Base-by-base conservation (phyloP, 2,888 invertebrate genomes). In the Ditula angustiorana region DNA sequence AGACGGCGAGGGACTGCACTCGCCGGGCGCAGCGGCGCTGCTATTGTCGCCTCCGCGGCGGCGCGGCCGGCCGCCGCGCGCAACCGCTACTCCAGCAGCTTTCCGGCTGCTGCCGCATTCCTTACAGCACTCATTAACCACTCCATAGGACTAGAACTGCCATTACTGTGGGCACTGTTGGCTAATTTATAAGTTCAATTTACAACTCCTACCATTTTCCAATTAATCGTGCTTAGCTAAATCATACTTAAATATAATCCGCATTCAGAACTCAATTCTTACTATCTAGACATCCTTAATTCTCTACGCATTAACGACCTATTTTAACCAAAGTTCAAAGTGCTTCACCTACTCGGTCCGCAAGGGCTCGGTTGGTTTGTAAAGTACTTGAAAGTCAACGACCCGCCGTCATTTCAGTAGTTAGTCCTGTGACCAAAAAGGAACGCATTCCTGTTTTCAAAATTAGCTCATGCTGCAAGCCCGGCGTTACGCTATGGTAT, bases 401-500 rank as follows among this genome's bases (percentile, higher is more conserved):
- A 81, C 77, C 82, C 37, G 1, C 70, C 75, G 72, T 50, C 62
- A 63, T 57, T 49, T 30, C 44, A 58, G 58, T 58, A 58, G 46
- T 64, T 64, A 58, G 58, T 58, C 33, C 52, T 58, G 74, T 78
- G 57, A 64, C 66, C 66, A 60, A 68, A 71, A 69, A 67, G 62
- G 61, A 71, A 67, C 64, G 46, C 58, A 56, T 65, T 76, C 78
- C 80, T 81, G 80, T 80, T 82, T 82, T 82, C 81, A 77, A 85
- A 87, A 87, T 87, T 86, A 87, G 83, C 83, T 80, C 79, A 70
- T 74, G 70, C 79, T 75, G 79, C 78, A 78, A 76, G 76, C 73
- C 73, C 81, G 79, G 82, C 82, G 80, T 82, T 82, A 81, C 83
- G 82, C 82, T 79, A 80, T 81, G 82, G 78, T 83, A 86, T 87